phyloP scores from a whole-genome alignment of 2,113 vertebrate genomes.

The Apaloderma vittatum region DNA sequence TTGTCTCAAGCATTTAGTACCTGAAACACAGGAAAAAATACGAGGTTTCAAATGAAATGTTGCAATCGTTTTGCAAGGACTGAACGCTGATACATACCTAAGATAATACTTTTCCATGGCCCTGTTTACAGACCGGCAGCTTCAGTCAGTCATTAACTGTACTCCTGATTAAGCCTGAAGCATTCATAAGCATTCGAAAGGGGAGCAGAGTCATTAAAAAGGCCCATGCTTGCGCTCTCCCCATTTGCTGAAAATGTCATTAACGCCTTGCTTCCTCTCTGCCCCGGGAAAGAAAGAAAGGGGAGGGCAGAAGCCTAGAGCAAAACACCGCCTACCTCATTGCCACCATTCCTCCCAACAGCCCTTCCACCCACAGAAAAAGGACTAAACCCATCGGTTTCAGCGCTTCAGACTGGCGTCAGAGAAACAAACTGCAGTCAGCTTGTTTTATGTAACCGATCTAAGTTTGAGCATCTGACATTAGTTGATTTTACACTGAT shows the following conservation, averaged over 20 bases:
- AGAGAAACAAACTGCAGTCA: not conserved
- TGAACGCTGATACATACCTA: not conserved
- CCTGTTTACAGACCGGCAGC: not conserved
- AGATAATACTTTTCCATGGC: not conserved
- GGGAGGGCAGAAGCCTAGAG: not conserved
- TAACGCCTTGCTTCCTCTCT: not conserved
- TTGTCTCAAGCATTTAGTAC: not conserved
- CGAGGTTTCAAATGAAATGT: not conserved
- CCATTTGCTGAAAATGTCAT: not conserved
- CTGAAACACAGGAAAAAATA: not conserved
- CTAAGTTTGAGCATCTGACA: not conserved
- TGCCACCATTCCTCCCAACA: not conserved
- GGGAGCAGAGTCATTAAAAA: constrained; percentile 12
- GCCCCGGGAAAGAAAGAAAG: not conserved
- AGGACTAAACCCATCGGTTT: not conserved
- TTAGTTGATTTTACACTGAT: not conserved
- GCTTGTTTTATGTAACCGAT: not conserved
- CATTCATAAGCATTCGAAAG: constrained; percentile 6
- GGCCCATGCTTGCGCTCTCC: not conserved
- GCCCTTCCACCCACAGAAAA: not conserved
- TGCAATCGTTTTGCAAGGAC: not conserved
- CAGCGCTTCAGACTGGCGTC: not conserved
- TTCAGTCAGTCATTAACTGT: not conserved
- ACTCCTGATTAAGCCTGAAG: constrained; percentile 13
- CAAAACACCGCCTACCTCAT: not conserved